Conservation (phyloP, 2,797 vertebrate genomes). For the Sylvia borin region DNA sequence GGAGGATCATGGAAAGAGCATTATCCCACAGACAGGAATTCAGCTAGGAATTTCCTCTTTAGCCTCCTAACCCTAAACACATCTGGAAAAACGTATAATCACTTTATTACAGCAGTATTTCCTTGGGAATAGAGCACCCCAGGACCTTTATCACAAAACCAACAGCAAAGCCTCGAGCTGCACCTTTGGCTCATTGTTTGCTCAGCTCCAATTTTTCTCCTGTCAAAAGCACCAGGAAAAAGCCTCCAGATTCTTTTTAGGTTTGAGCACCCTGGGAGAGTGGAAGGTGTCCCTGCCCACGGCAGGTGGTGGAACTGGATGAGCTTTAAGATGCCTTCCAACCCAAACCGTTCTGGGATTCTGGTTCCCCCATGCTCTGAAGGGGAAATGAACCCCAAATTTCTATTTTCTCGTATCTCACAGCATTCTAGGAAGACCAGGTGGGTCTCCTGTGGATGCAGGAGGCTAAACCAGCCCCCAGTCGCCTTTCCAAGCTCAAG, state of each 20-base stretch:
- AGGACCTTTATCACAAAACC: neutral
- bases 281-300: neutral
- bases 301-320: neutral
- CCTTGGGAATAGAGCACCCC: neutral
- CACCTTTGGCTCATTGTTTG: neutral
- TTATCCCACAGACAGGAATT: constrained; percentile 42
- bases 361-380: neutral
- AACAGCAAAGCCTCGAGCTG: neutral
- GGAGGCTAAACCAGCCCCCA: neutral
- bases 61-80: neutral
- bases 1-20: neutral
- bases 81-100: neutral
- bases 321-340: neutral
- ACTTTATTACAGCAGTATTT: neutral
- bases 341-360: neutral
- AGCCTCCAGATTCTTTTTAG: neutral
- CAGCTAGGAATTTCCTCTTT: constrained; percentile 62
- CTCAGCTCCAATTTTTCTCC: neutral
- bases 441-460: neutral
- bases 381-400: neutral
- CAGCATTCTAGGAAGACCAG: neutral
- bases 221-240: neutral
- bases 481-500: neutral
- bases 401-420: neutral
- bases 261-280: neutral